Evolutionary conservation across 2,888 invertebrate genomes (phyloP).

Genomic region (Metopia argyrocephala): DNA sequence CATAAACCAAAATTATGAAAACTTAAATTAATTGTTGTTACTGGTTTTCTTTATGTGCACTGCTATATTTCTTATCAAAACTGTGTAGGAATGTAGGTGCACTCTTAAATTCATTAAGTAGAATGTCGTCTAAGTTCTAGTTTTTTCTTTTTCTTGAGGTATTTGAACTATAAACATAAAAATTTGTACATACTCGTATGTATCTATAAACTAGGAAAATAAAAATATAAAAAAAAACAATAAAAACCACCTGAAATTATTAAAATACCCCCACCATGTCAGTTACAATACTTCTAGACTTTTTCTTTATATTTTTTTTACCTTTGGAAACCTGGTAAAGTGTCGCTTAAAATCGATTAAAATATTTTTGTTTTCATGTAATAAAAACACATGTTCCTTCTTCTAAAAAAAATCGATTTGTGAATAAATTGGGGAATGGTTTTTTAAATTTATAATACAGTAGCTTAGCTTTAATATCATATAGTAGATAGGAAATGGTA

Average conservation of each 20-base stretch:
- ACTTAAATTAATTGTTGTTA: background rate
- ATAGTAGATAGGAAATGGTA: too few species aligned
- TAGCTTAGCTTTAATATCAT: too few species aligned
- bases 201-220: background rate
- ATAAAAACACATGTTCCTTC: constrained; percentile 3
- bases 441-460: too few species aligned
- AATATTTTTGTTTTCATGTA: background rate
- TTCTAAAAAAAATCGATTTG: constrained; percentile 26
- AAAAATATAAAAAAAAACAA: background rate
- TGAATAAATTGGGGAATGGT: too few species aligned
- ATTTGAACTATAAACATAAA: constrained; percentile 54
- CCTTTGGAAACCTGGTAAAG: too few species aligned
- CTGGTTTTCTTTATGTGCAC: background rate
- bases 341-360: too few species aligned
- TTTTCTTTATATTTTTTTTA: background rate
- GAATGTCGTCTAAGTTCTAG: constrained; percentile 31
- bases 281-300: background rate
- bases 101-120: background rate
- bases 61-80: background rate
- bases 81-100: background rate
- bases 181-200: too few species aligned
- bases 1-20: background rate
- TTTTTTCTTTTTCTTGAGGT: constrained; percentile 33
- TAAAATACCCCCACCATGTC: background rate
- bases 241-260: background rate